Percentiles rank a stretch among this genome's conserved stretches.
These are phyloP conservation scores for Phacellophora camtschatica DNA, from an alignment of 30 jellyfish, hydroid and myxozoan species.

Conservation along the genomic window DNA sequence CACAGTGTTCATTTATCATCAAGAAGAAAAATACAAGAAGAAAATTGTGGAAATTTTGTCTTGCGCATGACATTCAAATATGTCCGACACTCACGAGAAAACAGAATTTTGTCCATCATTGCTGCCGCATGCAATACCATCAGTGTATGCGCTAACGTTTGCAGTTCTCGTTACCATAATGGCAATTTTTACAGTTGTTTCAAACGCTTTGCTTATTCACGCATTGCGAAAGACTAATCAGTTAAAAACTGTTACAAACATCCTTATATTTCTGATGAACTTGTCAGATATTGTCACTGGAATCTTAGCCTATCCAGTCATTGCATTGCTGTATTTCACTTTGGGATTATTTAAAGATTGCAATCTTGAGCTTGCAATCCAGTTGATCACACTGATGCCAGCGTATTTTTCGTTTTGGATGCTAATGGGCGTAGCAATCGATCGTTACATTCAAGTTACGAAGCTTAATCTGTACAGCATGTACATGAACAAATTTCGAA, in stretches of 20 bases:
- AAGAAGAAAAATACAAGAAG: too few species aligned
- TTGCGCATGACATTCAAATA: too few species aligned
- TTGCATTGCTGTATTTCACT: neutral
- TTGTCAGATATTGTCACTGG: conserved; percentile 32
- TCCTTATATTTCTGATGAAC: conserved; percentile 30
- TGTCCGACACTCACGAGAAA: too few species aligned
- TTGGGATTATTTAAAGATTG: neutral
- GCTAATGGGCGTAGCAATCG: conserved; percentile 54
- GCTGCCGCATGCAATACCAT: conserved; percentile 21
- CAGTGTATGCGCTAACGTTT: neutral
- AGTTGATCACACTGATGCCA: conserved; percentile 10
- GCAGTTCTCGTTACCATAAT: neutral
- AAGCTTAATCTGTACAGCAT: conserved; percentile 16
- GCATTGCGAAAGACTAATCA: conserved; percentile 28
- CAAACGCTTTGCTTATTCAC: conserved; percentile 4
- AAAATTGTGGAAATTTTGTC: too few species aligned
- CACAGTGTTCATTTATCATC: too few species aligned
- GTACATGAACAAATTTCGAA: conserved; percentile 6
- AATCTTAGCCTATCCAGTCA: conserved; percentile 22
- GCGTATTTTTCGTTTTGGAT: conserved; percentile 40
- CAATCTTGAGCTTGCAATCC: conserved; percentile 24
- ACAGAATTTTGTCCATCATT: conserved; percentile 30
- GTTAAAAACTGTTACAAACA: conserved; percentile 11
- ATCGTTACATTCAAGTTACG: conserved; percentile 47
- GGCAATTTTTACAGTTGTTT: neutral